These are phyloP conservation scores for Paragorgia papillata DNA, from an alignment of 92 coral and sea anemone genomes.

Conservation along the genomic window DNA sequence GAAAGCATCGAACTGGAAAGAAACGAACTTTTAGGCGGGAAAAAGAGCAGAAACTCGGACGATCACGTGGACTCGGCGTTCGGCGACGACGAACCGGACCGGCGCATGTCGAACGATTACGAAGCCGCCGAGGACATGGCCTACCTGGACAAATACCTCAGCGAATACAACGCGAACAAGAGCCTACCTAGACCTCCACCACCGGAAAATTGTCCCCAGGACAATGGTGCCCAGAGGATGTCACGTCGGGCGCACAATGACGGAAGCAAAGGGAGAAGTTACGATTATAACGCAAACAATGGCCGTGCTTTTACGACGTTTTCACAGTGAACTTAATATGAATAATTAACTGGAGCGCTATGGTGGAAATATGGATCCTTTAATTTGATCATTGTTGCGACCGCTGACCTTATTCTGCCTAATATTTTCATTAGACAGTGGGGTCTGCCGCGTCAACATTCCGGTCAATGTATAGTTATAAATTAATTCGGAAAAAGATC, in stretches of 20 bases:
- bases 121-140: conserved; percentile 17
- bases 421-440: too few species aligned
- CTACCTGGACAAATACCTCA: conserved; percentile 21
- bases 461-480: too few species aligned
- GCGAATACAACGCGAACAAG: conserved; percentile 24
- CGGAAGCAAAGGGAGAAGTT: conserved; percentile 36
- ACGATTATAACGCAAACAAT: conserved; percentile 37
- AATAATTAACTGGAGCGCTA: too few species aligned
- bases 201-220: neutral
- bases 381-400: too few species aligned
- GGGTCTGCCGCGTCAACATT: too few species aligned
- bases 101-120: conserved; percentile 14
- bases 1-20: conserved; percentile 15
- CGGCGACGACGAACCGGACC: conserved; percentile 32
- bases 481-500: too few species aligned
- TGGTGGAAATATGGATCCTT: too few species aligned
- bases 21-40: conserved; percentile 8
- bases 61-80: conserved; percentile 39
- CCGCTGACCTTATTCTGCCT: too few species aligned
- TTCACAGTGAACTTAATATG: neutral
- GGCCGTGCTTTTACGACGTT: conserved; percentile 22
- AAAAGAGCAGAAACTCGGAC: conserved; percentile 17
- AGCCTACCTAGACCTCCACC: conserved; percentile 25
- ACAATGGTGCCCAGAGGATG: conserved; percentile 29
- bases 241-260: conserved; percentile 43